Evolutionary conservation across 2,888 invertebrate species (phyloP).

Genomic region (Anarsia innoxiella): DNA sequence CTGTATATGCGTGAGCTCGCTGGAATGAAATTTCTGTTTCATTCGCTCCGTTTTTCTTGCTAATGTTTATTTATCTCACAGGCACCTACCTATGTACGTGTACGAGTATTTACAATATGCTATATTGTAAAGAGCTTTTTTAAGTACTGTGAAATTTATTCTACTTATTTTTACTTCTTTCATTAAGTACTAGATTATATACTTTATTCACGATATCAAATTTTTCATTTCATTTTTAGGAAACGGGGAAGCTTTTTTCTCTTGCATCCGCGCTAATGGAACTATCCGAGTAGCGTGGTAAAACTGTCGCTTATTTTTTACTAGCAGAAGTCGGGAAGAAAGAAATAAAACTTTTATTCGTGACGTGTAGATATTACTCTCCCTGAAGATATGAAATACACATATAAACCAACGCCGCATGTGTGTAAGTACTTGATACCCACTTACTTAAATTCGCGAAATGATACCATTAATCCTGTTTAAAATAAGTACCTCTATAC

Average conservation of each 20-base stretch:
- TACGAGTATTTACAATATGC: no score
- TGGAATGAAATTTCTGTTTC: slow-evolving; percentile 5
- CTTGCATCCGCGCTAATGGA: slow-evolving; percentile 21
- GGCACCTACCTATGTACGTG: no score
- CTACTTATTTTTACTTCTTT: background rate
- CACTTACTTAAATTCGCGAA: no score
- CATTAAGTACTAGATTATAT: background rate
- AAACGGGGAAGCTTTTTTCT: slow-evolving; percentile 21
- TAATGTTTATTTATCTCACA: no score
- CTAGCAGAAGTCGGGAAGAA: slow-evolving; percentile 8
- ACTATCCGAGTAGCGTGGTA: slow-evolving; percentile 13
- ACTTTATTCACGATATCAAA: background rate
- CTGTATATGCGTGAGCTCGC: slow-evolving; percentile 14
- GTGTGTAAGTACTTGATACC: no score
- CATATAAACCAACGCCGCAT: no score
- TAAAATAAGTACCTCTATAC: no score
- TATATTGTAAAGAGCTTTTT: no score
- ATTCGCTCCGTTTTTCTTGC: no score
- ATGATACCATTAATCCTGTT: no score
- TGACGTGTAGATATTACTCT: slow-evolving; percentile 12
- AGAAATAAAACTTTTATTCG: slow-evolving; percentile 12
- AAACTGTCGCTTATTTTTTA: slow-evolving; percentile 12
- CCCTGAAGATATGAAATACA: no score
- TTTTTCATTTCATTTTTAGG: slow-evolving; percentile 15
- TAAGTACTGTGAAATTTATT: background rate